Evolutionary conservation across 64 coral and sea anemone genomes (phyloP).

Genomic region (Actinia equina): DNA sequence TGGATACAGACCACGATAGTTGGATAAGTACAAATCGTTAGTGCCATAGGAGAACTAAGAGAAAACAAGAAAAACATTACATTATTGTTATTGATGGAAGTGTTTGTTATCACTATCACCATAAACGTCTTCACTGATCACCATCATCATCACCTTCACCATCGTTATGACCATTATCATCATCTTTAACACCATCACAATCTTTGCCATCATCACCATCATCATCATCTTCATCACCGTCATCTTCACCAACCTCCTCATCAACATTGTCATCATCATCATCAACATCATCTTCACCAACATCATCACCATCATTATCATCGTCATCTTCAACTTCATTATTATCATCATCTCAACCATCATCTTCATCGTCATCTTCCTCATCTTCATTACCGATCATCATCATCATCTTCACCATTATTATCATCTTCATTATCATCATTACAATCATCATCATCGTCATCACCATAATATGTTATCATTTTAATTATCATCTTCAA

Average conservation of each 20-base stretch:
- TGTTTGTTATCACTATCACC: not conserved
- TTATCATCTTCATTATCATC: too few species aligned
- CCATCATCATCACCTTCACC: not conserved
- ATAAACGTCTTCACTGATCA: not conserved
- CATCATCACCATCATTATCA: too few species aligned
- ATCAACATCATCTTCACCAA: too few species aligned
- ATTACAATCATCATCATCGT: too few species aligned
- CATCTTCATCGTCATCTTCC: too few species aligned
- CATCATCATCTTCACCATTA: too few species aligned
- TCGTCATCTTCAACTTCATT: too few species aligned
- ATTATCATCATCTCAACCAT: too few species aligned
- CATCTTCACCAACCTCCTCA: not conserved
- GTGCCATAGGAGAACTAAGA: constrained; percentile 80
- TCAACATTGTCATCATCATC: too few species aligned
- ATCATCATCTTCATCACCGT: not conserved
- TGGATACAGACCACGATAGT: constrained; percentile 46
- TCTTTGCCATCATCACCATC: not conserved
- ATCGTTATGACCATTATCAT: not conserved
- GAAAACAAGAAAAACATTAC: not conserved
- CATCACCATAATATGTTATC: too few species aligned
- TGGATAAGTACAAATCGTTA: constrained; percentile 54
- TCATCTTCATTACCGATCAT: too few species aligned
- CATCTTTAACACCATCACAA: not conserved
- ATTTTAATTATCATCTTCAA: too few species aligned
- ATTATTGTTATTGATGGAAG: not conserved